Evolutionary conservation across 2,888 invertebrate species (phyloP).

Genomic region (Phorcus lineatus): DNA sequence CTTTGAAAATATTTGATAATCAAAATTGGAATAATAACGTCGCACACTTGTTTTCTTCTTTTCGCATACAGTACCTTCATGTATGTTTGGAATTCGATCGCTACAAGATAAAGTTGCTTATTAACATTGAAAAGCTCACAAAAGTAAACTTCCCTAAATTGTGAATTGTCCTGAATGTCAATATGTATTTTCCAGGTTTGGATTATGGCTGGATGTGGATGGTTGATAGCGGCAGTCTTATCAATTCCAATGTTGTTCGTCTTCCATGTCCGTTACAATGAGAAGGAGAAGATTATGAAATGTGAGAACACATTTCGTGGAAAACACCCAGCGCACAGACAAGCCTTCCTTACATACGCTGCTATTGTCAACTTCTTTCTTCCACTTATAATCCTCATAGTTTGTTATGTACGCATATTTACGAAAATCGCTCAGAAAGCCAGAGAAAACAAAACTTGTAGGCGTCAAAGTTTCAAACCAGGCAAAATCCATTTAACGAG

Average conservation of each 20-base stretch:
- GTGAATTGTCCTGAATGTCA: background rate
- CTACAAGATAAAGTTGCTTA: no score
- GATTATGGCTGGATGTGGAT: conserved; percentile 64
- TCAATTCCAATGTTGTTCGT: conserved; percentile 68
- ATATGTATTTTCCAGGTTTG: conserved; percentile 50
- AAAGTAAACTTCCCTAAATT: no score
- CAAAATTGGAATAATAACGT: no score
- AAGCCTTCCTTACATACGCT: conserved; percentile 66
- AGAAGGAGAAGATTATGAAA: conserved; percentile 48
- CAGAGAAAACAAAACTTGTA: conserved; percentile 54
- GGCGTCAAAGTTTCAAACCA: conserved; percentile 58
- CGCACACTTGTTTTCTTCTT: no score
- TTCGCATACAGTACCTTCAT: no score
- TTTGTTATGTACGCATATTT: conserved; percentile 73
- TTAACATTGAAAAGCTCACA: no score
- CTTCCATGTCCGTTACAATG: conserved; percentile 55
- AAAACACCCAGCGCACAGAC: conserved; percentile 60
- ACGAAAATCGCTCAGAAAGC: conserved; percentile 71
- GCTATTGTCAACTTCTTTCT: conserved; percentile 68
- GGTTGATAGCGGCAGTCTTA: conserved; percentile 61
- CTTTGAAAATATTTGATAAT: no score
- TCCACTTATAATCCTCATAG: conserved; percentile 67
- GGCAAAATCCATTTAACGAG: conserved; percentile 71
- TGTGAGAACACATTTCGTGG: conserved; percentile 72
- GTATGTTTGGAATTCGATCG: no score